These are phyloP conservation scores for Drosophila takahashii DNA, from an alignment of 1,140 invertebrate genomes.

Conservation along the genomic window DNA sequence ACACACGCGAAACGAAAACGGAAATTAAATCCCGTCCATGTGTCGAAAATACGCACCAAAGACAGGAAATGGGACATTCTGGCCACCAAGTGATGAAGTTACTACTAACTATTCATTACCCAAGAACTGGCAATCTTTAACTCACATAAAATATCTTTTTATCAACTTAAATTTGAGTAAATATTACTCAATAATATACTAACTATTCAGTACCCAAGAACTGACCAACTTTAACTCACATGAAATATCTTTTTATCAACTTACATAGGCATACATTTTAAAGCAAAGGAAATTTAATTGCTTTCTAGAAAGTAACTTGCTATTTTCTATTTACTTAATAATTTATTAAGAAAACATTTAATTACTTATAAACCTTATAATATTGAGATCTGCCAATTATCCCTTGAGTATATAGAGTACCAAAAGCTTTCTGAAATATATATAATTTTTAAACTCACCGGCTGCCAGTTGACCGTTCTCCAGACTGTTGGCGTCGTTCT, in stretches of 20 bases:
- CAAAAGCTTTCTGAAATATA: not conserved
- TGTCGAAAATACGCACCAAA: constrained; percentile 78
- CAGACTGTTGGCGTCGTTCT: constrained; percentile 79
- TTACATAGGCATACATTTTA: not conserved
- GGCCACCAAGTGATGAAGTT: not conserved
- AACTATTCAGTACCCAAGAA: not conserved
- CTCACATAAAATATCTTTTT: too few relatives aligned
- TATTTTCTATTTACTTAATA: too few relatives aligned
- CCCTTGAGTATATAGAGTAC: not conserved
- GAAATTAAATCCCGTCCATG: constrained; percentile 62
- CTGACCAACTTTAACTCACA: too few relatives aligned
- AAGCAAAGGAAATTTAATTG: not conserved
- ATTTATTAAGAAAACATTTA: too few relatives aligned
- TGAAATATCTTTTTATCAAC: too few relatives aligned
- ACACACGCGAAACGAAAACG: constrained; percentile 30
- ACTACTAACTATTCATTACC: not conserved
- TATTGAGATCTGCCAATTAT: too few relatives aligned
- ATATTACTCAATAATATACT: too few relatives aligned
- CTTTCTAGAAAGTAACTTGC: too few relatives aligned
- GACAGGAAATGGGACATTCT: constrained; percentile 29
- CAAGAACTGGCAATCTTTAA: too few relatives aligned
- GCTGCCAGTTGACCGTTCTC: constrained; percentile 80
- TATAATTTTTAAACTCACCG: constrained; percentile 57
- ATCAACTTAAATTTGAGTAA: too few relatives aligned
- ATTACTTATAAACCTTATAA: too few relatives aligned